Evolutionary conservation across 2,797 vertebrate species (phyloP).

Genomic region (Austrolebias charrua): DNA sequence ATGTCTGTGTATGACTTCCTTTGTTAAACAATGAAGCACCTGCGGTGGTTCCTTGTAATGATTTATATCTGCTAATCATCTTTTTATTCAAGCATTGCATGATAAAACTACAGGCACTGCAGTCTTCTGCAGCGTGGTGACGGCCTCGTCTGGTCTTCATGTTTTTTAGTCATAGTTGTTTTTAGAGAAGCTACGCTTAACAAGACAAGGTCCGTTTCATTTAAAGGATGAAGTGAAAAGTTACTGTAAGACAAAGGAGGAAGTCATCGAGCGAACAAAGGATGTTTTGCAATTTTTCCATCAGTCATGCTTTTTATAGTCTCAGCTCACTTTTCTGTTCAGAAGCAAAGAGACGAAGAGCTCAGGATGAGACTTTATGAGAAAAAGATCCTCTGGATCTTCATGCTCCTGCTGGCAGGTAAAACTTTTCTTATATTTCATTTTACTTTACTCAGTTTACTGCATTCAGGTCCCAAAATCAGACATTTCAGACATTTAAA

Average conservation of each 20-base stretch:
- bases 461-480: no score
- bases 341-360: neutral
- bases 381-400: neutral
- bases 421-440: neutral
- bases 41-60: no score
- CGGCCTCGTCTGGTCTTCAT: no score
- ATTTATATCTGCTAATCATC: no score
- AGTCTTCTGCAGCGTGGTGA: no score
- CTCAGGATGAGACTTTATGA: slow-evolving; percentile 13
- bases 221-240: neutral
- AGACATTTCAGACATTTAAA: no score
- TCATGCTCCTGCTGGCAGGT: slow-evolving; percentile 27
- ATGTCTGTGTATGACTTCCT: no score
- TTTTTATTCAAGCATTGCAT: no score
- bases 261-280: neutral
- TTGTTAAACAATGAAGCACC: no score
- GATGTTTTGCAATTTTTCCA: neutral
- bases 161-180: no score
- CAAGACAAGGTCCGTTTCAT: neutral
- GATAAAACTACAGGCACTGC: no score
- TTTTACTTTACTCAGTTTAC: neutral
- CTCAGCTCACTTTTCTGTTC: neutral
- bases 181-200: neutral
- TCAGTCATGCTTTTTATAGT: neutral
- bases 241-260: neutral